phyloP scores from a whole-genome alignment of 2,797 vertebrate genomes.

The Phoebastria nigripes region DNA sequence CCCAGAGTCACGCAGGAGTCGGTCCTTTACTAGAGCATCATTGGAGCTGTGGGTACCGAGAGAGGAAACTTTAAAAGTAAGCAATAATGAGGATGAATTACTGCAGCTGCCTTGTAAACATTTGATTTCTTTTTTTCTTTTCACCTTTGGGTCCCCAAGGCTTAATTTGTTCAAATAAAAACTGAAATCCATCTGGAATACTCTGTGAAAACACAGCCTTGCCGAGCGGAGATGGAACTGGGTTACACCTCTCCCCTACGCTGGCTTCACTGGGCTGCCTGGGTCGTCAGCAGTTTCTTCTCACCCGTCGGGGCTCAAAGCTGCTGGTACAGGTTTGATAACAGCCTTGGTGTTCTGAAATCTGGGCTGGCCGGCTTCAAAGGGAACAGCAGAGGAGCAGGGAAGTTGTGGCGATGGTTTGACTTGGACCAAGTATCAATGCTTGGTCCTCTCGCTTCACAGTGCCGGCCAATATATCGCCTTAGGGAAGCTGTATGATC shows the following conservation, averaged over 20 bases:
- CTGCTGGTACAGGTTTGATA: neutral
- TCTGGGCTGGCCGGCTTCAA: neutral
- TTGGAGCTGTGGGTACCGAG: neutral
- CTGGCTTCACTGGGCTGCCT: neutral
- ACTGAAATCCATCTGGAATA: neutral
- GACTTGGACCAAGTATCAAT: neutral
- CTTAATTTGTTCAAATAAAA: constrained; percentile 57
- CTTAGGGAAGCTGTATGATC: neutral
- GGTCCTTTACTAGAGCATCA: rapidly evolving
- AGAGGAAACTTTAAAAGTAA: neutral
- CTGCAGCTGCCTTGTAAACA: constrained; percentile 23
- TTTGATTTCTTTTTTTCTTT: neutral
- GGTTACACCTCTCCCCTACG: neutral
- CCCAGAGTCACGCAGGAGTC: neutral
- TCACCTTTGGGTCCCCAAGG: constrained; percentile 2
- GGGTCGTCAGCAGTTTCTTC: neutral
- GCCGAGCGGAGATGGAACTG: neutral
- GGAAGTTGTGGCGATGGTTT: neutral
- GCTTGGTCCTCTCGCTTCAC: neutral
- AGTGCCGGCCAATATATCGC: rapidly evolving
- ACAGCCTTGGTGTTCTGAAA: neutral
- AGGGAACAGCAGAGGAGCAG: neutral
- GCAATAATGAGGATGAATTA: neutral
- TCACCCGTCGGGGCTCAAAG: neutral
- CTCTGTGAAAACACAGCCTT: neutral